These are phyloP conservation scores for Oceanodroma tethys DNA, from an alignment of 2,113 vertebrate species.

Conservation along the genomic window DNA sequence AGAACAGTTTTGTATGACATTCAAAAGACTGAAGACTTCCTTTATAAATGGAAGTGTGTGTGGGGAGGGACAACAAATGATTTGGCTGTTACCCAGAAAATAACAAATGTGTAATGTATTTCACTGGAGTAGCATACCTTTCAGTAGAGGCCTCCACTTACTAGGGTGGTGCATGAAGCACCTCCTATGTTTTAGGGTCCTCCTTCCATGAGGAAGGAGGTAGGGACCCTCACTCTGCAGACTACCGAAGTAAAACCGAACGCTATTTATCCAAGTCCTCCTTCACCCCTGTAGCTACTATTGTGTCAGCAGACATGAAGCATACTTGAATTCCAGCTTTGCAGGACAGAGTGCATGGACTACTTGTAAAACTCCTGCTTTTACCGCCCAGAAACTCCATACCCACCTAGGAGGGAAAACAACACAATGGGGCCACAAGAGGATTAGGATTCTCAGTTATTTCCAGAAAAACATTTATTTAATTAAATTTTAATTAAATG, in stretches of 20 bases:
- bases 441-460: background rate
- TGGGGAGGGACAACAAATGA: background rate
- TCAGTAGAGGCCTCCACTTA: background rate
- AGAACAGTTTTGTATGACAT: background rate
- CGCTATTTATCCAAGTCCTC: accelerated
- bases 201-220: background rate
- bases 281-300: background rate
- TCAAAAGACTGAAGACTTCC: background rate
- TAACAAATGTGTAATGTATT: background rate
- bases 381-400: background rate
- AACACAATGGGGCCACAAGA: background rate
- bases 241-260: background rate
- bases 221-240: background rate
- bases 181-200: background rate
- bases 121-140: background rate
- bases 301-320: background rate
- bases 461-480: background rate
- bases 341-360: accelerated
- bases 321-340: accelerated
- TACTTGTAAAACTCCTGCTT: background rate
- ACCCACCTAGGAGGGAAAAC: background rate
- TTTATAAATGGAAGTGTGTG: background rate
- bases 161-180: background rate
- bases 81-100: background rate
- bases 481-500: background rate